These are phyloP conservation scores for Ptychadena robeensis DNA, from an alignment of 2,797 vertebrate genomes.

Conservation along the genomic window DNA sequence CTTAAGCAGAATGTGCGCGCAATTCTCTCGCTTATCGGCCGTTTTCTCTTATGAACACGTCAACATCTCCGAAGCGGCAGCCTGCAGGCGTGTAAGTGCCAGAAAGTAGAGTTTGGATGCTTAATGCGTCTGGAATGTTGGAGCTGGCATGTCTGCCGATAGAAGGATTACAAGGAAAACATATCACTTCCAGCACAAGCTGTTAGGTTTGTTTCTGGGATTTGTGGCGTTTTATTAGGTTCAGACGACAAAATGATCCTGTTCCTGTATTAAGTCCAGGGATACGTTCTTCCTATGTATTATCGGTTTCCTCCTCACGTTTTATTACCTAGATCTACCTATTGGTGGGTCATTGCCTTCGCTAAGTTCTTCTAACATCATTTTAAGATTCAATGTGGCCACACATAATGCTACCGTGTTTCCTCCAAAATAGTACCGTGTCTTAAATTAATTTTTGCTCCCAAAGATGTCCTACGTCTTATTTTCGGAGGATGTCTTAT, in stretches of 20 bases:
- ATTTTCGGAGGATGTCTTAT: too few relatives aligned
- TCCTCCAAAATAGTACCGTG: too few relatives aligned
- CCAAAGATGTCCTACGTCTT: too few relatives aligned
- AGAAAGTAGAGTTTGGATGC: neutral
- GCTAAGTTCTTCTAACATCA: too few relatives aligned
- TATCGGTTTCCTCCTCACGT: too few relatives aligned
- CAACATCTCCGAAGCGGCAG: neutral
- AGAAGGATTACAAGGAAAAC: neutral
- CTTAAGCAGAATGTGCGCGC: neutral
- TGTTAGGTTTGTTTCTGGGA: neutral
- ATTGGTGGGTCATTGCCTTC: too few relatives aligned
- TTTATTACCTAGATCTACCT: too few relatives aligned
- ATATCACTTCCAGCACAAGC: neutral
- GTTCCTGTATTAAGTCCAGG: too few relatives aligned
- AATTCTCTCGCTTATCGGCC: neutral
- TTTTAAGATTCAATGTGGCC: too few relatives aligned
- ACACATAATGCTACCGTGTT: too few relatives aligned
- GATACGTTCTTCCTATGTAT: neutral
- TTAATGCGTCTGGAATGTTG: constrained; percentile 36
- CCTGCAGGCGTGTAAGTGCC: neutral
- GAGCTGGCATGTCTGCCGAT: neutral
- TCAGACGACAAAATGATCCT: neutral
- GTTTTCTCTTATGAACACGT: constrained; percentile 13
- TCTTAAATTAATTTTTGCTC: too few relatives aligned
- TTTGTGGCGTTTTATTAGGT: constrained; percentile 13